Conservation (phyloP, 2,888 invertebrate species). For the Dyspetes luteomarginatus region DNA sequence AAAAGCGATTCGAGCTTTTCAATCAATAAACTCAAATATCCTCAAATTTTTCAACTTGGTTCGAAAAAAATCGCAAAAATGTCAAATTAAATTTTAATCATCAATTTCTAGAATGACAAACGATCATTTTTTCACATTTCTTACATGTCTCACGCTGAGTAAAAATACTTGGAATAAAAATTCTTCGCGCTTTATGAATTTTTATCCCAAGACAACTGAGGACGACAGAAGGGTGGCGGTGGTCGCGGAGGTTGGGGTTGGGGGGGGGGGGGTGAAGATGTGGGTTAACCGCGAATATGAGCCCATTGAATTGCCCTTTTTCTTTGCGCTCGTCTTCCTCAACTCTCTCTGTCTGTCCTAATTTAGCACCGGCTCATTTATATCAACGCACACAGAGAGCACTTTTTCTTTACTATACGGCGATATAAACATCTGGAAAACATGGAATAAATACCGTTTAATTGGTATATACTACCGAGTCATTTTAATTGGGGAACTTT, state of each 20-base stretch:
- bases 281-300: conserved; percentile 45
- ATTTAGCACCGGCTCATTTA: conserved; percentile 51
- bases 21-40: not conserved
- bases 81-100: no score
- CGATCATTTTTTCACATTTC: no score
- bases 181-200: no score
- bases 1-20: not conserved
- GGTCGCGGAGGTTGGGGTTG: conserved; percentile 29
- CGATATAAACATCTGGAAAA: conserved; percentile 42
- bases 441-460: conserved; percentile 59
- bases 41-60: no score
- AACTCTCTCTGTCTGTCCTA: conserved; percentile 37
- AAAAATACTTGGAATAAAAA: no score
- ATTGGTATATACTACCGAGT: conserved; percentile 50
- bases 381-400: not conserved
- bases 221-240: not conserved
- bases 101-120: no score
- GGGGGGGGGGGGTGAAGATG: not conserved
- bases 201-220: conserved; percentile 15
- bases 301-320: conserved; percentile 31
- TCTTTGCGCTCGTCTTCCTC: conserved; percentile 26
- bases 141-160: no score
- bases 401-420: not conserved
- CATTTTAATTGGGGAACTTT: conserved; percentile 54
- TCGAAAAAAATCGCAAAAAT: no score